A percentile compares a stretch with the other conserved stretches of the same genome.
Evolutionary conservation across 92 coral and sea anemone genomes (phyloP).

Genomic region (Desmophyllum pertusum): DNA sequence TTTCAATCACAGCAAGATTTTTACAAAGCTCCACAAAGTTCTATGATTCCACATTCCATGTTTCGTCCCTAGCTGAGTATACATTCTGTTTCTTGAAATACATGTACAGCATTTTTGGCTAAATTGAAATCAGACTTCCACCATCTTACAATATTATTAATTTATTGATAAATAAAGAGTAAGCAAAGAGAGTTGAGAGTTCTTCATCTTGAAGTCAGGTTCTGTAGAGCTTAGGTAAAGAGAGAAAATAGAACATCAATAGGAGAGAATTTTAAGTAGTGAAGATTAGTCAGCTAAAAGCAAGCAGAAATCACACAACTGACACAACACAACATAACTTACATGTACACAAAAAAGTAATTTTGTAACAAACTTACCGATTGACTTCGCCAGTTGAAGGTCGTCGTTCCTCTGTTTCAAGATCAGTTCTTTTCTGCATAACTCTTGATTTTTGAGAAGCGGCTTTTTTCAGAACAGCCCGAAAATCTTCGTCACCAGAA

Average conservation of each 20-base stretch:
- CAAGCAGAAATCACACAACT: slow-evolving; percentile 11
- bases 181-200: slow-evolving; percentile 17
- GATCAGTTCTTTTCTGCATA: background rate
- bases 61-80: background rate
- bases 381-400: slow-evolving; percentile 2
- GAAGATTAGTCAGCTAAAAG: slow-evolving; percentile 11
- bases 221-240: slow-evolving; percentile 40
- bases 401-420: background rate
- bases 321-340: background rate
- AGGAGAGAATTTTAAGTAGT: slow-evolving; percentile 28
- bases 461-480: slow-evolving; percentile 64
- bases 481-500: slow-evolving; percentile 56
- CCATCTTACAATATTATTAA: background rate
- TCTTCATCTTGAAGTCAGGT: slow-evolving; percentile 42
- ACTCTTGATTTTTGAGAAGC: slow-evolving; percentile 21
- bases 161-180: slow-evolving; percentile 16
- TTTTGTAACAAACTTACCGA: slow-evolving; percentile 8
- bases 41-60: background rate
- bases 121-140: background rate
- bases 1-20: background rate
- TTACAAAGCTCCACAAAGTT: background rate
- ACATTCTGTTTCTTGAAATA: background rate
- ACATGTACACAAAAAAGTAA: background rate
- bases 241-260: slow-evolving; percentile 36
- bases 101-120: background rate